Evolutionary conservation across 2,113 vertebrate species (phyloP).

Genomic region (Rhizomys pruinosus): DNA sequence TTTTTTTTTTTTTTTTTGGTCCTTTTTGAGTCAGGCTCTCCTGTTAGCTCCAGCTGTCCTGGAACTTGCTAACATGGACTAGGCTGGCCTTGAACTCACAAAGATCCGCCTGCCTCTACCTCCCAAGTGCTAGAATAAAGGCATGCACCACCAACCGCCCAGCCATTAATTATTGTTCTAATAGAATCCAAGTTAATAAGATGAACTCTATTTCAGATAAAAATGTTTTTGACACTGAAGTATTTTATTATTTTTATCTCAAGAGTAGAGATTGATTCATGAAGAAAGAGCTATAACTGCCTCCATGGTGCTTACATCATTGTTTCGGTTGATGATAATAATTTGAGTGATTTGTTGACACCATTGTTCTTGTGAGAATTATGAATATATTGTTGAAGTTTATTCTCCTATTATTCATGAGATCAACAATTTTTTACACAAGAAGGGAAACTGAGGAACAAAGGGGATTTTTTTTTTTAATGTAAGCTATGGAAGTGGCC

Average conservation of each 20-base stretch:
- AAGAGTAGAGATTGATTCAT: neutral
- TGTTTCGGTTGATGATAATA: neutral
- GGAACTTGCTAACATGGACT: too few species aligned
- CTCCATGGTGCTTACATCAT: neutral
- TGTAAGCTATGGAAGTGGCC: neutral
- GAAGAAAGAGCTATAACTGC: neutral
- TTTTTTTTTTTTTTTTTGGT: too few species aligned
- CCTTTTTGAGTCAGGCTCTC: too few species aligned
- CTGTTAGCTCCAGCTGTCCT: too few species aligned
- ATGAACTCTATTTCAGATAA: neutral
- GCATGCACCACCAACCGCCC: too few species aligned
- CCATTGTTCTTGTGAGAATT: neutral
- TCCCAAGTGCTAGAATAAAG: too few species aligned
- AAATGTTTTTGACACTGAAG: constrained; percentile 11
- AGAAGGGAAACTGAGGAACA: neutral
- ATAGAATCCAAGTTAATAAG: neutral
- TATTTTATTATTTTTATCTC: neutral
- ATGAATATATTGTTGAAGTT: neutral
- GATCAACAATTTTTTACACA: neutral
- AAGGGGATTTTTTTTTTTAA: neutral
- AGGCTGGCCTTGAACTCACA: too few species aligned
- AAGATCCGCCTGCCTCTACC: too few species aligned
- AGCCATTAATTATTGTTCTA: neutral
- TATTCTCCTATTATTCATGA: neutral
- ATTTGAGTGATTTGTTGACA: neutral